These are phyloP conservation scores for Cantharis rufa DNA, from an alignment of 2,888 invertebrate species.

Conservation along the genomic window DNA sequence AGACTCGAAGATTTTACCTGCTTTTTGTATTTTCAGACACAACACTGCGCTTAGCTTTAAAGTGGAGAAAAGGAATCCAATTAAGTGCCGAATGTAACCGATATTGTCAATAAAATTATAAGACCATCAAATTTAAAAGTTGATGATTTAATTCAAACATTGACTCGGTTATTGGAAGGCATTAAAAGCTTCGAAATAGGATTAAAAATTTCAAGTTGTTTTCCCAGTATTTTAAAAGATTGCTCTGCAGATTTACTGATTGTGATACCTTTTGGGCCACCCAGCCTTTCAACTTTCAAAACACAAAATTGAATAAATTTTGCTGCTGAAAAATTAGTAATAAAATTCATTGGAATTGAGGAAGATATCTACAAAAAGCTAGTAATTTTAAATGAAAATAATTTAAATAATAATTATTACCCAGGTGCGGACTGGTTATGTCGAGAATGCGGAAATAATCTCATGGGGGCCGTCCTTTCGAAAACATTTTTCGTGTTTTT, in stretches of 20 bases:
- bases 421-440: too few species aligned
- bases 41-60: background rate
- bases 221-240: background rate
- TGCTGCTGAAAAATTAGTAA: too few species aligned
- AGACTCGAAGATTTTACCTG: background rate
- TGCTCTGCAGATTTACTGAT: background rate
- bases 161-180: background rate
- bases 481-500: too few species aligned
- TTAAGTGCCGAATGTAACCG: background rate
- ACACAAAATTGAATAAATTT: too few species aligned
- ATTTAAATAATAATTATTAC: too few species aligned
- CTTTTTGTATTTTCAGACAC: background rate
- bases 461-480: too few species aligned
- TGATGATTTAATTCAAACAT: background rate
- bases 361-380: too few species aligned
- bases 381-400: too few species aligned
- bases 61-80: background rate
- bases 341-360: too few species aligned
- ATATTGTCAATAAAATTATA: background rate
- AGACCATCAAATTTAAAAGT: background rate
- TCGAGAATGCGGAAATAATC: too few species aligned
- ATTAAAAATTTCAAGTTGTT: background rate
- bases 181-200: background rate
- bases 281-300: too few species aligned
- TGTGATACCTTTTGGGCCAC: background rate